phyloP scores from a whole-genome alignment of 2,888 invertebrate genomes.

The Meghimatium bilineatum region DNA sequence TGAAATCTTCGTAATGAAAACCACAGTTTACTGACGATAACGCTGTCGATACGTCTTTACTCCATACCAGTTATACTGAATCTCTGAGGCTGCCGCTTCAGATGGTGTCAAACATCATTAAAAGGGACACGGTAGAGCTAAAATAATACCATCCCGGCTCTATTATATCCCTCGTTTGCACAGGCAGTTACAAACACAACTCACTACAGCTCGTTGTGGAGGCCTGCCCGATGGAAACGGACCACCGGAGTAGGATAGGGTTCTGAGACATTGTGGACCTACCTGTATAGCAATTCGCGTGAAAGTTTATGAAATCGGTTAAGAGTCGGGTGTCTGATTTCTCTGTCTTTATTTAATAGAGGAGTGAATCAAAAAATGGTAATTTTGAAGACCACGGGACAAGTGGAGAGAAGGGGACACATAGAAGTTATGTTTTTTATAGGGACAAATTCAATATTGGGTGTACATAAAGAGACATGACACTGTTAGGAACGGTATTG shows the following conservation, averaged over 20 bases:
- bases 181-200: background rate
- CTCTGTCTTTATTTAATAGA: background rate
- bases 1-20: background rate
- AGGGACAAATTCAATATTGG: too few relatives aligned
- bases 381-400: background rate
- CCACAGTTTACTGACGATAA: background rate
- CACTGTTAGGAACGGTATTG: too few relatives aligned
- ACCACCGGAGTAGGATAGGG: constrained; percentile 31
- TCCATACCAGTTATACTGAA: background rate
- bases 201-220: constrained; percentile 3
- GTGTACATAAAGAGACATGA: too few relatives aligned
- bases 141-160: constrained; percentile 21
- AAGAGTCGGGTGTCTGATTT: constrained; percentile 8
- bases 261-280: background rate
- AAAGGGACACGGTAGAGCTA: constrained; percentile 21
- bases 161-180: constrained; percentile 10
- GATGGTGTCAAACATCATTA: constrained; percentile 35
- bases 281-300: background rate
- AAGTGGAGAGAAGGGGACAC: background rate
- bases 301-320: constrained; percentile 10
- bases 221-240: background rate
- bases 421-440: too few relatives aligned
- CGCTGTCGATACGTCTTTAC: background rate
- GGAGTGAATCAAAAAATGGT: background rate
- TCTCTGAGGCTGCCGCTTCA: background rate